Evolutionary conservation across 1,140 invertebrate genomes (phyloP).

Genomic region (Zophobas morio): DNA sequence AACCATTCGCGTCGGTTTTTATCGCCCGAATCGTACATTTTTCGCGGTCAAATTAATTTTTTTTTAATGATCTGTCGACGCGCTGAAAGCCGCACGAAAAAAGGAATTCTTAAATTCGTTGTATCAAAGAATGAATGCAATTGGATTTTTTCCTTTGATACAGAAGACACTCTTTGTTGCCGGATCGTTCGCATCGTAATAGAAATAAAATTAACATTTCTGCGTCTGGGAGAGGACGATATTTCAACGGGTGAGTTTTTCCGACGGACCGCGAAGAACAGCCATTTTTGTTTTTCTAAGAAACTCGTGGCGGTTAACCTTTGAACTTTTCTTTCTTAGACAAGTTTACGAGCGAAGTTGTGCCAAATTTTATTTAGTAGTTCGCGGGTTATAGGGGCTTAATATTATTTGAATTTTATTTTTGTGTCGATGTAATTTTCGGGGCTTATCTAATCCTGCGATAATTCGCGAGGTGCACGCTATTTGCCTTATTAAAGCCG

Average conservation of each 20-base stretch:
- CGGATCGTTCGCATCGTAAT: not conserved
- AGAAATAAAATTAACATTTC: conserved; percentile 15
- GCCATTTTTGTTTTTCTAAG: no score
- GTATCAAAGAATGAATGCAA: conserved; percentile 14
- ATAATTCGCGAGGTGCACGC: no score
- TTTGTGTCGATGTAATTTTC: no score
- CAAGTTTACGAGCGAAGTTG: no score
- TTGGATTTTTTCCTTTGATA: not conserved
- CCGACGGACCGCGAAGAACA: no score
- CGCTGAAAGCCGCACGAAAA: not conserved
- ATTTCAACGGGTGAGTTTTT: not conserved
- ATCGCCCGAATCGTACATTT: not conserved
- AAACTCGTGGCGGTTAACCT: no score
- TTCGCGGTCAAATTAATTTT: conserved; percentile 10
- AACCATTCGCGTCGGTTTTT: conserved; percentile 21
- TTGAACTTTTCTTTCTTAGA: no score
- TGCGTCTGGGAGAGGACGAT: not conserved
- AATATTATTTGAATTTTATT: no score
- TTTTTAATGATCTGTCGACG: conserved; percentile 7
- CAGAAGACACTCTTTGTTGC: conserved; percentile 2
- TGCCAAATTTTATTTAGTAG: no score
- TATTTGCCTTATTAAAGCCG: no score
- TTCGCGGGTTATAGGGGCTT: no score
- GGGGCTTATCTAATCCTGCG: no score
- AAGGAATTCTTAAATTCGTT: conserved; percentile 22